These are phyloP conservation scores for Drosophila willistoni DNA, from an alignment of 1,140 invertebrate genomes.

Conservation along the genomic window DNA sequence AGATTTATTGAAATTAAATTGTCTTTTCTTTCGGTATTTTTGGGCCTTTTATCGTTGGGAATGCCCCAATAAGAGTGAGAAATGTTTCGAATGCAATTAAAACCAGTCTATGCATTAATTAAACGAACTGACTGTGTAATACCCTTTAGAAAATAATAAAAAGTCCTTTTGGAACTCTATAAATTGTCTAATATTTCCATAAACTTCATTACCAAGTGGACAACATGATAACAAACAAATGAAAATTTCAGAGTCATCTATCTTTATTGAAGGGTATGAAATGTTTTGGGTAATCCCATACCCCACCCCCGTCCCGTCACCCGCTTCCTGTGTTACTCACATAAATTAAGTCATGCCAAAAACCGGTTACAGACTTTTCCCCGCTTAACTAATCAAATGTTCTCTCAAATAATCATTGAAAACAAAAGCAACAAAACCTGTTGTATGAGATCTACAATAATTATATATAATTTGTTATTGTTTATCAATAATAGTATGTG, in stretches of 20 bases:
- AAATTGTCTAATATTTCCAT: too few relatives aligned
- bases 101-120: too few relatives aligned
- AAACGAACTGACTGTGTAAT: neutral
- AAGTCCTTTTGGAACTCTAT: too few relatives aligned
- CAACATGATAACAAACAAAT: too few relatives aligned
- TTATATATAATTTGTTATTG: slow-evolving; percentile 3
- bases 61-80: too few relatives aligned
- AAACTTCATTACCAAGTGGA: too few relatives aligned
- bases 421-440: neutral
- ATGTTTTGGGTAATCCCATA: neutral
- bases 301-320: neutral
- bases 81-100: too few relatives aligned
- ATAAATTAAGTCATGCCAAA: slow-evolving; percentile 5
- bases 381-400: neutral
- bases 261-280: neutral
- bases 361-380: slow-evolving; percentile 2
- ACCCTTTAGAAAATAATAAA: too few relatives aligned
- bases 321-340: neutral
- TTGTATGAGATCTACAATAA: slow-evolving; percentile 3
- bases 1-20: too few relatives aligned
- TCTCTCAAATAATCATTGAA: neutral
- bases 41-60: too few relatives aligned
- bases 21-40: too few relatives aligned
- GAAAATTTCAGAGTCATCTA: too few relatives aligned
- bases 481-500: neutral